Base-by-base conservation (phyloP, 2,797 vertebrate genomes). In the Furcifer pardalis region DNA sequence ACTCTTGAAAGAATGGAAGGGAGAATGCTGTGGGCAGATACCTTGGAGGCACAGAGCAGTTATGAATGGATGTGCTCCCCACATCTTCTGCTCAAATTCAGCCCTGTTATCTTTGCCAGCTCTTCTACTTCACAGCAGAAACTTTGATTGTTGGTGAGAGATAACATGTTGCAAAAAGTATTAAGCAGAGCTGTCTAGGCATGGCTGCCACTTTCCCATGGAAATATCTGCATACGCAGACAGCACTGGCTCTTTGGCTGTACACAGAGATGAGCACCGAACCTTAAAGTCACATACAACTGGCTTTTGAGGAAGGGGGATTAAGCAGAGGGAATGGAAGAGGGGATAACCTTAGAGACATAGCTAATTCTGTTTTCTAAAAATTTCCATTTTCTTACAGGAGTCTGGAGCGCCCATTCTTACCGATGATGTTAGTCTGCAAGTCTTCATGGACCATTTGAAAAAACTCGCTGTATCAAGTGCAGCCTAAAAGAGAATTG, bases 361-460 rank as follows among this genome's bases (percentile, higher is more conserved):
- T 15, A 56, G 17, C 21, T 56, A 17, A 56, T 56, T 56, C 27
- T 75, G 7, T 75, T 40, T 79, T 74, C n/a, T 73, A 76, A 72
- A 15, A 9, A 23, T 37, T 25, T 91, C 49, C 63, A 35, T 86
- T 91, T 84, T 73, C 77, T 82, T 71, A 1, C 90, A 99, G 98
- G 98, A 99, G 92, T 98, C 98, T 23, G 98, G 98, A 83, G 97
- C 98, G 46, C 98, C 98, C 4, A 99, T 99, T 95, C 97, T 99
- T 86, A 99, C 98, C 0, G 98, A 99, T 74, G 98, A 99, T 72
- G 98, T 99, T 93, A 99, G 98, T 88, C 97, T 99, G 90, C 98
- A 99, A 95, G 98, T 99, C 71, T 99, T 99, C 91, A 99, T 99
- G 98, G 98, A 99, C 94, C 98, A 99, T 93, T 96, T 99, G 93